These are phyloP conservation scores for Trichomalopsis sarcophagae DNA, from an alignment of 1,140 invertebrate species.

Conservation along the genomic window DNA sequence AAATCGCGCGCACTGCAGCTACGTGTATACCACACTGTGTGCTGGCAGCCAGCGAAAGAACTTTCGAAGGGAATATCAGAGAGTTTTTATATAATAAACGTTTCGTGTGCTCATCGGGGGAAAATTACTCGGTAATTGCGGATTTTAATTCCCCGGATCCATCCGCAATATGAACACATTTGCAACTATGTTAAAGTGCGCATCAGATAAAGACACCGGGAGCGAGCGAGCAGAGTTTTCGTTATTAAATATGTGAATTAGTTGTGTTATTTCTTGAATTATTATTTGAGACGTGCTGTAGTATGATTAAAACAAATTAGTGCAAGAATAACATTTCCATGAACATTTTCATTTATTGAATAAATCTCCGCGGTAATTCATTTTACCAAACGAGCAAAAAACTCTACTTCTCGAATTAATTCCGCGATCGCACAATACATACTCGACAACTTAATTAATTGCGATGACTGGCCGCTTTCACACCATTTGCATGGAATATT, in stretches of 20 bases:
- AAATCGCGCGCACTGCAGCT: slow-evolving; percentile 8
- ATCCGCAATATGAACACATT: slow-evolving; percentile 34
- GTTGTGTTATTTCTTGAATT: background rate
- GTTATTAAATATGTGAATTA: slow-evolving; percentile 36
- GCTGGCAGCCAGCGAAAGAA: background rate
- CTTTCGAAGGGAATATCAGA: slow-evolving; percentile 5
- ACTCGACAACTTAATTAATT: background rate
- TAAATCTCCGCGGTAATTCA: background rate
- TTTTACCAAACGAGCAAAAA: too few species aligned
- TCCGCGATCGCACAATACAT: too few species aligned
- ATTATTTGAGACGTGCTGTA: background rate
- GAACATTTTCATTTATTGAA: slow-evolving; percentile 19
- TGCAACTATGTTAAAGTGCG: slow-evolving; percentile 32
- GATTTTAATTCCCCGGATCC: slow-evolving; percentile 35
- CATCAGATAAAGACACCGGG: slow-evolving; percentile 10
- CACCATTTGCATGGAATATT: background rate
- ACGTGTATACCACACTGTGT: background rate
- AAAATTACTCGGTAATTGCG: slow-evolving; percentile 48
- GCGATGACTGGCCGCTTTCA: background rate
- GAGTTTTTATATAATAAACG: slow-evolving; percentile 44
- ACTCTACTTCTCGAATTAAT: too few species aligned
- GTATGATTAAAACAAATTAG: slow-evolving; percentile 29
- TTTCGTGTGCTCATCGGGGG: slow-evolving; percentile 26
- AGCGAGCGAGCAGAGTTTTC: slow-evolving; percentile 17
- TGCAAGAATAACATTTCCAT: slow-evolving; percentile 16